Evolutionary conservation across 2,797 vertebrate genomes (phyloP).

Genomic region (Chelon auratus): DNA sequence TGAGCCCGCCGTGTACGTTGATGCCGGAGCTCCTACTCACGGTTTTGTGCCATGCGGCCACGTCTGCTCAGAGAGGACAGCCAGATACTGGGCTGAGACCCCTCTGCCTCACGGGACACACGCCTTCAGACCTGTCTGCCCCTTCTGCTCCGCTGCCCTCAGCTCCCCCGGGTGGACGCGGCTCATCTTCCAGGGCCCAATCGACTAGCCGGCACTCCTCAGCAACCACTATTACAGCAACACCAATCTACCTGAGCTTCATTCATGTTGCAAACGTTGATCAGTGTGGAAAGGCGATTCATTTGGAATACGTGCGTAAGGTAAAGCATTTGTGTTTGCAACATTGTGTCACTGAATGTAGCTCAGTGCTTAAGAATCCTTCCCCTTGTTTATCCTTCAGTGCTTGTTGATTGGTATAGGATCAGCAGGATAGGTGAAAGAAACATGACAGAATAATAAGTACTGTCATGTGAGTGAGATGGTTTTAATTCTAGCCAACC

Average conservation of each 20-base stretch:
- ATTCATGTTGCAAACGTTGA: conserved; percentile 38
- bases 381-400: conserved; percentile 66
- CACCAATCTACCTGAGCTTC: conserved; percentile 57
- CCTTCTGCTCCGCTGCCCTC: conserved; percentile 94
- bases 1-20: conserved; percentile 93
- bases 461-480: conserved; percentile 18
- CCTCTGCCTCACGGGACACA: conserved; percentile 96
- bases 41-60: conserved; percentile 95
- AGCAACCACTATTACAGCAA: conserved; percentile 40
- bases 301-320: not conserved
- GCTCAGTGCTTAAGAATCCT: conserved; percentile 49
- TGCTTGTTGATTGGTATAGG: conserved; percentile 37
- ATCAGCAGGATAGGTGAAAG: conserved; percentile 23
- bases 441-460: conserved; percentile 1
- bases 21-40: conserved; percentile 92
- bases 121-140: conserved; percentile 95
- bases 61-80: conserved; percentile 96
- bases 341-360: conserved; percentile 53
- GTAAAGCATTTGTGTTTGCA: not conserved
- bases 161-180: conserved; percentile 90
- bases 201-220: conserved; percentile 87
- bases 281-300: conserved; percentile 20
- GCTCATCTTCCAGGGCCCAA: conserved; percentile 97
- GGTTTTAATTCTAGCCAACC: conserved; percentile 40
- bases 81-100: conserved; percentile 95